Conservation (phyloP, 1,140 invertebrate genomes). For the Aphaenogaster floridana region DNA sequence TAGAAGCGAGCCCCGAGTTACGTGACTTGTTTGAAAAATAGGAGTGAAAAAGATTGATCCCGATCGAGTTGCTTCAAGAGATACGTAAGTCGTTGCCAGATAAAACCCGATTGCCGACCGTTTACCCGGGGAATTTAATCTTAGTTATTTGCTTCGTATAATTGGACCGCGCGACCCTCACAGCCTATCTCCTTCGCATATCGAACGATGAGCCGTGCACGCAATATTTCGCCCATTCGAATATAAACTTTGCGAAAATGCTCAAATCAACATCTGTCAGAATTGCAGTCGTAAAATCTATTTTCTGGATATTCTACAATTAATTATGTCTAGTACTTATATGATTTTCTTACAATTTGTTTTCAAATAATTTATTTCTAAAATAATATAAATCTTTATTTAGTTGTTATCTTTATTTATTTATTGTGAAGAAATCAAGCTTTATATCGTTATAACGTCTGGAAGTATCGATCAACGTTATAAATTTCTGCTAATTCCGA, state of each 20-base stretch:
- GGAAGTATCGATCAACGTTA: constrained; percentile 3
- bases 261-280: background rate
- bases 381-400: constrained; percentile 14
- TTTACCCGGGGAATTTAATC: constrained; percentile 72
- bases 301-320: background rate
- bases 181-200: constrained; percentile 39
- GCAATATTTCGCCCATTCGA: constrained; percentile 31
- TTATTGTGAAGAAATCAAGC: background rate
- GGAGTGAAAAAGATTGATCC: constrained; percentile 56
- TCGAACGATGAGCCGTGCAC: constrained; percentile 63
- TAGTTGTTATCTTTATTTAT: background rate
- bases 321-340: background rate
- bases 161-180: constrained; percentile 69
- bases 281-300: background rate
- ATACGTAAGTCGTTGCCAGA: constrained; percentile 57
- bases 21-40: constrained; percentile 47
- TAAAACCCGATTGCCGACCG: constrained; percentile 68
- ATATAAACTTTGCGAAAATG: constrained; percentile 25
- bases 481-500: background rate
- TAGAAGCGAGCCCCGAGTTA: background rate
- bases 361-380: background rate
- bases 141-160: constrained; percentile 71
- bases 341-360: constrained; percentile 11
- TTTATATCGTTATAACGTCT: background rate
- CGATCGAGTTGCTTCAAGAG: constrained; percentile 53